A percentile compares a stretch with the other conserved stretches of the same genome.
Conservation (phyloP, 2,888 invertebrate genomes). For the Lochmaea crataegi region DNA sequence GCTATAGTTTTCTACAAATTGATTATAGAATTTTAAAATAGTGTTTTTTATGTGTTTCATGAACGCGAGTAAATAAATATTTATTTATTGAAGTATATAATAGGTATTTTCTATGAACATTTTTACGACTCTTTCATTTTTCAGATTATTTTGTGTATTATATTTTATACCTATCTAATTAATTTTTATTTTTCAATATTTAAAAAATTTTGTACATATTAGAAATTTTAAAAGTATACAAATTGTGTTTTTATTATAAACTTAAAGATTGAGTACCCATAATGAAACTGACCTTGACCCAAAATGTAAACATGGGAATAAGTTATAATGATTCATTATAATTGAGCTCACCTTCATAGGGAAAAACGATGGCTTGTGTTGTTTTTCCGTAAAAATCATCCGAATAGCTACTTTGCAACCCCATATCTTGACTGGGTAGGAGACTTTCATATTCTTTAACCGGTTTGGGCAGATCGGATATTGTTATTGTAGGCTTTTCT, state of each 20-base stretch:
- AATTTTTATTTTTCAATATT: no score
- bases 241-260: not conserved
- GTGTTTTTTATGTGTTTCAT: no score
- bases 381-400: conserved; percentile 88
- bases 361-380: conserved; percentile 85
- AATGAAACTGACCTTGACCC: conserved; percentile 17
- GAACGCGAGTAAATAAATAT: no score
- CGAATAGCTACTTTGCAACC: conserved; percentile 70
- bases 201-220: no score
- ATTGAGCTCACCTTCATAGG: conserved; percentile 75
- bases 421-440: conserved; percentile 66
- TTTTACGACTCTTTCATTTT: no score
- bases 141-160: no score
- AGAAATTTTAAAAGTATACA: not conserved
- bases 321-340: conserved; percentile 1
- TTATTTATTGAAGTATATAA: no score
- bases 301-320: conserved; percentile 3
- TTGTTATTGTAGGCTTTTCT: conserved; percentile 76
- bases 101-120: no score
- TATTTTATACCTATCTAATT: no score
- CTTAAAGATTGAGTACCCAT: not conserved
- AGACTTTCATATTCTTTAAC: conserved; percentile 79
- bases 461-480: conserved; percentile 78
- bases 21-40: no score
- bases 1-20: not conserved